Evolutionary conservation across 2,888 invertebrate genomes (phyloP).

Genomic region (Nephrotoma flavescens): DNA sequence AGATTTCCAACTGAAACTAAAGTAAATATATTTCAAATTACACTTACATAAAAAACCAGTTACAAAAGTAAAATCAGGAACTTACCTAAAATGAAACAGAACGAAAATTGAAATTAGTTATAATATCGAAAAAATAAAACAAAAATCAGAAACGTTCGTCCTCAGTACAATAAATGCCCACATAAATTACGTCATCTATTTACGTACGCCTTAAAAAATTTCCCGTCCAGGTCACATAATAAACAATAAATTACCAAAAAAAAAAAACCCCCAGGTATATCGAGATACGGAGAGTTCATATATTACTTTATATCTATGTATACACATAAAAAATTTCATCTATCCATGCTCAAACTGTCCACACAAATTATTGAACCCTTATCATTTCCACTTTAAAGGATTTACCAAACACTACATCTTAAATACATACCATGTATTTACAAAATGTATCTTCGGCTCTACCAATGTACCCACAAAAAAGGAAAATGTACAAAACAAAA

Average conservation of each 20-base stretch:
- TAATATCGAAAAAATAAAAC: too few species aligned
- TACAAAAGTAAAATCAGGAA: too few species aligned
- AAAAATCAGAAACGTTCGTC: too few species aligned
- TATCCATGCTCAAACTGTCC: neutral
- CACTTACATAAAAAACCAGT: too few species aligned
- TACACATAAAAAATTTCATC: neutral
- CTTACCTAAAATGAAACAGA: too few species aligned
- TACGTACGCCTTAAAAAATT: too few species aligned
- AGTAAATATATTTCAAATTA: too few species aligned
- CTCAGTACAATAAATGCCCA: too few species aligned
- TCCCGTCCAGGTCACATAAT: neutral
- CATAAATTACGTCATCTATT: too few species aligned
- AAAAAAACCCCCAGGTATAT: neutral
- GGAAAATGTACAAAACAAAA: neutral
- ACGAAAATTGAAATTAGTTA: too few species aligned
- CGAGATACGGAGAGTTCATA: neutral
- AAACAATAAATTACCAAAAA: neutral
- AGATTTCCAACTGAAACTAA: too few species aligned
- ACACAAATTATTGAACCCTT: neutral
- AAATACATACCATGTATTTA: neutral
- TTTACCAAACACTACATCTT: neutral
- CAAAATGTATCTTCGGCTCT: neutral
- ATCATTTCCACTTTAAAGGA: neutral
- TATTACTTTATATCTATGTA: neutral
- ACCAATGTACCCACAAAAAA: neutral